phyloP scores from a whole-genome alignment of 2,113 vertebrate genomes.

The Amazona vittata region DNA sequence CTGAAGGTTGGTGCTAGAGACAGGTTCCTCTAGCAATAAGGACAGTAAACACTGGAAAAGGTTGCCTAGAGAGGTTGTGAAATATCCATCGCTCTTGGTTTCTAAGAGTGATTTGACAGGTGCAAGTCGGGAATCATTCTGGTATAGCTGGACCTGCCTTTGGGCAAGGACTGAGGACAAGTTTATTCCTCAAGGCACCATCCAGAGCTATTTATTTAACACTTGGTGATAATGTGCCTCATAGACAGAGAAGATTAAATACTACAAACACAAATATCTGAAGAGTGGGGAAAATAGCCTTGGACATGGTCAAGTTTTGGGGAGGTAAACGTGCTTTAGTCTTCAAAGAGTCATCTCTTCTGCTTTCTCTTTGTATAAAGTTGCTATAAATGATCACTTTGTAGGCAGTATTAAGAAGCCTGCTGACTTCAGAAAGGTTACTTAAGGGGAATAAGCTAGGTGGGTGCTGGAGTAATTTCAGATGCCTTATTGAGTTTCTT shows the following conservation, averaged over 20 bases:
- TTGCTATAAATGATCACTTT: neutral
- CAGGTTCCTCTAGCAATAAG: neutral
- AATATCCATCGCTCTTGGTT: constrained; percentile 13
- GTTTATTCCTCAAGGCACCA: neutral
- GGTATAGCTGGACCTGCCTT: neutral
- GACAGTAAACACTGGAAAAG: constrained; percentile 1
- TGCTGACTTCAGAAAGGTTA: neutral
- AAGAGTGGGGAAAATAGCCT: neutral
- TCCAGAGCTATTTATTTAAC: neutral
- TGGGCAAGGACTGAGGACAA: constrained; percentile 1
- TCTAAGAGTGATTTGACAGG: constrained; percentile 31
- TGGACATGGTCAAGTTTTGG: neutral
- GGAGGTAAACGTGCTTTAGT: neutral
- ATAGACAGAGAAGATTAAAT: neutral
- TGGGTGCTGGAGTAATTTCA: neutral
- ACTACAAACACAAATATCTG: neutral
- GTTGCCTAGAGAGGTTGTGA: neutral
- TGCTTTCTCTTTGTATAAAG: neutral
- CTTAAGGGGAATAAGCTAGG: neutral
- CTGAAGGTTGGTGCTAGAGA: neutral
- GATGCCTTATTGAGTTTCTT: neutral
- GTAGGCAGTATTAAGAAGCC: neutral
- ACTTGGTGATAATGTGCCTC: neutral
- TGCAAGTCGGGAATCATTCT: neutral
- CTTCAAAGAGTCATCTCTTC: neutral